phyloP scores from a whole-genome alignment of 2,797 vertebrate species.

The Sitta carolinensis region DNA sequence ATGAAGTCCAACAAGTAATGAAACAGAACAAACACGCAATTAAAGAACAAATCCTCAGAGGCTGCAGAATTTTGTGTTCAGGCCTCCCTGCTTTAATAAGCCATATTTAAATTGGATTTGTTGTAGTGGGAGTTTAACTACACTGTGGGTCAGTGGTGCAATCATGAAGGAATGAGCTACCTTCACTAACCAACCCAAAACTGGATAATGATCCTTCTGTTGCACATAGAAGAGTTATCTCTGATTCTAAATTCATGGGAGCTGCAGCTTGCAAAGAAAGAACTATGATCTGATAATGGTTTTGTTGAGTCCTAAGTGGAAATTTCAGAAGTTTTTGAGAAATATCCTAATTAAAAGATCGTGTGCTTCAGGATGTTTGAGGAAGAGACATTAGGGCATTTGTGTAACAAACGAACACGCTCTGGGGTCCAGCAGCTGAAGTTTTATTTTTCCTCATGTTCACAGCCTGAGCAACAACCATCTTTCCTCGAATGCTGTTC shows the following conservation, averaged over 20 bases:
- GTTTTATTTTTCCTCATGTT: background rate
- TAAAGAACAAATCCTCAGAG: background rate
- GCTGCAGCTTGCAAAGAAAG: background rate
- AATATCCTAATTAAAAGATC: background rate
- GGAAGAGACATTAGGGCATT: background rate
- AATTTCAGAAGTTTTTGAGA: background rate
- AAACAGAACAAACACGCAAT: background rate
- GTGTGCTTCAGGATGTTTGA: background rate
- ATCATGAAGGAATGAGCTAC: background rate
- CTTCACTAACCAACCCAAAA: background rate
- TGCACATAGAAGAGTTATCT: background rate
- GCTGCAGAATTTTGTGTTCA: background rate
- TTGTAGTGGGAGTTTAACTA: background rate
- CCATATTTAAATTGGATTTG: background rate
- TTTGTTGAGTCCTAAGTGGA: background rate
- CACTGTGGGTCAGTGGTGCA: background rate
- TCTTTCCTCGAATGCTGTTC: conserved; percentile 68
- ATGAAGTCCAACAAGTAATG: background rate
- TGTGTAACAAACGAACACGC: background rate
- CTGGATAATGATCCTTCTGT: background rate
- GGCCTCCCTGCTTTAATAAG: background rate
- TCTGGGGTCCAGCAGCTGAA: background rate
- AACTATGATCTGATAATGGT: background rate
- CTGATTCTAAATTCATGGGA: background rate
- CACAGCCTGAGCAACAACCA: conserved; percentile 83